phyloP scores from a whole-genome alignment of 2,797 vertebrate genomes.

The Glyptemys insculpta region DNA sequence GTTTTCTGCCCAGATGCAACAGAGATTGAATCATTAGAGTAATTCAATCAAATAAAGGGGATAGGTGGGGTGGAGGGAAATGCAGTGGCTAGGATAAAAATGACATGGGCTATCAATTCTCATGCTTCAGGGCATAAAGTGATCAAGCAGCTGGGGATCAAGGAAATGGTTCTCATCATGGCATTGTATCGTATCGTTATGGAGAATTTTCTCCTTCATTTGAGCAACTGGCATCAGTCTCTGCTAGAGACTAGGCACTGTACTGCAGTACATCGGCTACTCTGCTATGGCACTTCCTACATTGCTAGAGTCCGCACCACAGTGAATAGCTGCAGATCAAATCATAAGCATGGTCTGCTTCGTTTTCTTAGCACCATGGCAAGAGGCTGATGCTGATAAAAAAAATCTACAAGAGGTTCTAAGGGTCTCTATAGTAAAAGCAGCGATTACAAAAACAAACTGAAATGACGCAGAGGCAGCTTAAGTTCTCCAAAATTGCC shows the following conservation, averaged over 20 bases:
- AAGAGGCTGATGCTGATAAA: neutral
- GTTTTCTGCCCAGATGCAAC: neutral
- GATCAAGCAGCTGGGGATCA: neutral
- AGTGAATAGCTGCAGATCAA: neutral
- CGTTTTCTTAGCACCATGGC: neutral
- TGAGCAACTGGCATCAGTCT: rapidly evolving
- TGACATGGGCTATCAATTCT: neutral
- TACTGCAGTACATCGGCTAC: rapidly evolving
- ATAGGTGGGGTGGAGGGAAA: neutral
- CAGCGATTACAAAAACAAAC: neutral
- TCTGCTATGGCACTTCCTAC: neutral
- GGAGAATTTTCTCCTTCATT: neutral
- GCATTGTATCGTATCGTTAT: neutral
- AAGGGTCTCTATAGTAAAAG: neutral
- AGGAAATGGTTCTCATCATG: neutral
- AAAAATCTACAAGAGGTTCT: neutral
- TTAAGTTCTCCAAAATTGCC: neutral
- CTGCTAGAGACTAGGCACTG: neutral
- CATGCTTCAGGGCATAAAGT: neutral
- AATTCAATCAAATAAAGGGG: conserved; percentile 41
- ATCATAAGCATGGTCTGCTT: neutral
- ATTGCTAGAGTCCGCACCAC: rapidly evolving
- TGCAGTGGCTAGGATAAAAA: neutral
- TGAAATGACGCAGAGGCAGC: neutral
- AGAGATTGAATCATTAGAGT: neutral